A percentile compares a stretch with the other conserved stretches of the same genome.
phyloP scores from a whole-genome alignment of 2,888 invertebrate genomes.

The Molorchus minor region DNA sequence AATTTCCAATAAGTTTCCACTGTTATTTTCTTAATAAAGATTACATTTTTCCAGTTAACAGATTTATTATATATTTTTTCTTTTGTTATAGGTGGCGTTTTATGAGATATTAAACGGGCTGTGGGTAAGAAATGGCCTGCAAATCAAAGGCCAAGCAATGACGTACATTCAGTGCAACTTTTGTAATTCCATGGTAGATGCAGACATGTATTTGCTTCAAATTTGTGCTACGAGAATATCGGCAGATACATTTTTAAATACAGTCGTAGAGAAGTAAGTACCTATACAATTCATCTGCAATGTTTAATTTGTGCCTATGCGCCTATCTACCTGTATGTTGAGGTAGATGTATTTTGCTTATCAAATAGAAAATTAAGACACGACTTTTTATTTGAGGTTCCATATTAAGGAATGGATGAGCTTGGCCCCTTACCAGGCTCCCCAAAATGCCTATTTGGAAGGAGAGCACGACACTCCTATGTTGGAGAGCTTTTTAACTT shows the following conservation, averaged over 20 bases:
- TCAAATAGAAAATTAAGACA: too few relatives aligned
- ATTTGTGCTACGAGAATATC: conserved; percentile 90
- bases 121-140: conserved; percentile 97
- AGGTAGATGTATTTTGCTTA: too few relatives aligned
- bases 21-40: too few relatives aligned
- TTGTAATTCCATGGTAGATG: conserved; percentile 98
- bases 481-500: conserved; percentile 92
- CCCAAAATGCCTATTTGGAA: conserved; percentile 70
- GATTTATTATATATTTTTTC: conserved; percentile 44
- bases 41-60: too few relatives aligned
- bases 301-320: too few relatives aligned
- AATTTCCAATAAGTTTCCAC: too few relatives aligned
- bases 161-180: conserved; percentile 99
- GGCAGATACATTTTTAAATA: conserved; percentile 84
- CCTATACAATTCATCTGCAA: too few relatives aligned
- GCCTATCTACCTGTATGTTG: too few relatives aligned
- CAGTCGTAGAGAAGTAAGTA: conserved; percentile 85
- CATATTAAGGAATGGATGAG: conserved; percentile 89
- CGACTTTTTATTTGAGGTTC: conserved; percentile 70
- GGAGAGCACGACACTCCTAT: conserved; percentile 87
- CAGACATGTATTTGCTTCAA: conserved; percentile 95
- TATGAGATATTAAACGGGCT: conserved; percentile 94
- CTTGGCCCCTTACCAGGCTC: conserved; percentile 73
- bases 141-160: conserved; percentile 99
- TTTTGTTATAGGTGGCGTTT: conserved; percentile 80